Conservation (phyloP, 2,797 vertebrate genomes). For the Schizothorax lantsangensis region DNA sequence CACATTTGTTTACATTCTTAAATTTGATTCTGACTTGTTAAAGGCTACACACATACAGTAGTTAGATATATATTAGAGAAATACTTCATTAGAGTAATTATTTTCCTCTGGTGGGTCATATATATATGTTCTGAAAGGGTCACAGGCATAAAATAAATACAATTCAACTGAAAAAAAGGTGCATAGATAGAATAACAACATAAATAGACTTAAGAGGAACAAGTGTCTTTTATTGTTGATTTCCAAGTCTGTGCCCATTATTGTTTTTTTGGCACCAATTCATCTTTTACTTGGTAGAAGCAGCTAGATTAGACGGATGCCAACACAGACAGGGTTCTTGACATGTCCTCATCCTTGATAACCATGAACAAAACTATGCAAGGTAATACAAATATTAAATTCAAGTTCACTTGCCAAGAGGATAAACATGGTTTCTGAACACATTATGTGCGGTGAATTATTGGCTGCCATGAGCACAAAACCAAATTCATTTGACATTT, state of each 20-base stretch:
- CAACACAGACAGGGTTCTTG: not conserved
- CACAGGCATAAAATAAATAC: not conserved
- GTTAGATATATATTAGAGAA: not conserved
- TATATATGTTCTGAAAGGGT: not conserved
- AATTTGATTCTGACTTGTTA: not conserved
- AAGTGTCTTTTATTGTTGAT: not conserved
- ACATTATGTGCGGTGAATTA: constrained; percentile 1
- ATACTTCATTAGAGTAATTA: not conserved
- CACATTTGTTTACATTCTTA: not conserved
- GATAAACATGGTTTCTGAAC: constrained; percentile 22
- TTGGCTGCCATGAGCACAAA: constrained; percentile 1
- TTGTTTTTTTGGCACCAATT: constrained; percentile 1
- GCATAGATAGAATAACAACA: not conserved
- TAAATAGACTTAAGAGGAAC: not conserved
- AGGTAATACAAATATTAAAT: not conserved
- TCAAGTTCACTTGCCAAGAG: constrained; percentile 22
- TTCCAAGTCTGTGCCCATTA: not conserved
- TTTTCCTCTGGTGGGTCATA: not conserved
- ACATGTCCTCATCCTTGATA: constrained; percentile 9
- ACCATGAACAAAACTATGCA: not conserved
- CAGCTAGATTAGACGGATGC: not conserved
- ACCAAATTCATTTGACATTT: constrained; percentile 20
- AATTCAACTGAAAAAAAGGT: not conserved
- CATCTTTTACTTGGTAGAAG: not conserved
- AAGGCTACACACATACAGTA: not conserved